Conservation (phyloP, 2,797 vertebrate species). For the Scarus forsteni region DNA sequence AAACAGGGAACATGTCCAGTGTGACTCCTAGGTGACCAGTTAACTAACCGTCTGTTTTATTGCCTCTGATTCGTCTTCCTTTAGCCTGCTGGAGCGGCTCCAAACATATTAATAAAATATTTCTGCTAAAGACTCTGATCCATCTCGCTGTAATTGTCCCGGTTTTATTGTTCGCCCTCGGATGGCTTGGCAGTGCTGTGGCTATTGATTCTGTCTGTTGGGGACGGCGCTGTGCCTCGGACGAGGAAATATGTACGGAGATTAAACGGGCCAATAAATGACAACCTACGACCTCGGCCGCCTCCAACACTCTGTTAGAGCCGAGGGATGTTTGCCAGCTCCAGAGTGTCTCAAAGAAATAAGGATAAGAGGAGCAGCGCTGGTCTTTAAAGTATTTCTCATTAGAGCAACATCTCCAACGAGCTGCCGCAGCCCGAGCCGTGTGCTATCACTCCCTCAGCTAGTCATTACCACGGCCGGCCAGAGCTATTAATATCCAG, state of each 20-base stretch:
- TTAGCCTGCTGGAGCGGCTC: slow-evolving; percentile 37
- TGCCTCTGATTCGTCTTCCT: slow-evolving; percentile 40
- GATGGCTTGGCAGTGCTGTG: slow-evolving; percentile 51
- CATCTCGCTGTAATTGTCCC: slow-evolving; percentile 66
- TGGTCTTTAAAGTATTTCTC: slow-evolving; percentile 62
- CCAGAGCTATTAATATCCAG: slow-evolving; percentile 60
- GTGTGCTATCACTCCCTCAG: slow-evolving; percentile 47
- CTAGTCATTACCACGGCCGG: slow-evolving; percentile 59
- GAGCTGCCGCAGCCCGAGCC: slow-evolving; percentile 43
- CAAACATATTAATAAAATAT: slow-evolving; percentile 70
- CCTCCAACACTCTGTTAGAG: slow-evolving; percentile 55
- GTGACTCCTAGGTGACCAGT: slow-evolving; percentile 49
- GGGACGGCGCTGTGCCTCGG: slow-evolving; percentile 51
- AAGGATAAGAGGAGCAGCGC: slow-evolving; percentile 53
- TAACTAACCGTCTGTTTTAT: slow-evolving; percentile 57
- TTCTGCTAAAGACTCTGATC: slow-evolving; percentile 61
- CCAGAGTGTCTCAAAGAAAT: slow-evolving; percentile 32
- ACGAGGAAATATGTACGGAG: slow-evolving; percentile 71
- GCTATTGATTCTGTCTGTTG: slow-evolving; percentile 70
- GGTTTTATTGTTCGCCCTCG: slow-evolving; percentile 65
- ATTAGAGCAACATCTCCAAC: slow-evolving; percentile 56
- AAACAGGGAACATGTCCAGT: slow-evolving; percentile 21
- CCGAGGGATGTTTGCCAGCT: slow-evolving; percentile 48
- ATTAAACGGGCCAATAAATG: slow-evolving; percentile 76
- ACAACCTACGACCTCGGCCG: slow-evolving; percentile 50